Evolutionary conservation across 2,113 vertebrate genomes (phyloP).

Genomic region (Empidonax alnorum): DNA sequence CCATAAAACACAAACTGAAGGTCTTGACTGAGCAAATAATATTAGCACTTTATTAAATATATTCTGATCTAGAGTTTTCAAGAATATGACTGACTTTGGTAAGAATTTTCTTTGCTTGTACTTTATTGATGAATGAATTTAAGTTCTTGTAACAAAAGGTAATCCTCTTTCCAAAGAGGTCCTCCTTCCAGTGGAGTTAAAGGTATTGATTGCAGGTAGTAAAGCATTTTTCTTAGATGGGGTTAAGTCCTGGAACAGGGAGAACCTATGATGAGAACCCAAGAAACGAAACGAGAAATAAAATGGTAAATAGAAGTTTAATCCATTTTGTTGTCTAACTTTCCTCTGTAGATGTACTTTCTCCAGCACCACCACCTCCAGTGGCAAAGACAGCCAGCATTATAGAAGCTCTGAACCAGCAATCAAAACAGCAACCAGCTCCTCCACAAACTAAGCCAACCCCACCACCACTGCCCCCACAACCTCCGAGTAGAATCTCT

Average conservation of each 20-base stretch:
- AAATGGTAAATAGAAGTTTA: not conserved
- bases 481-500: conserved; percentile 78
- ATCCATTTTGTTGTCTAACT: not conserved
- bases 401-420: conserved; percentile 86
- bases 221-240: not conserved
- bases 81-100: not conserved
- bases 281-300: not conserved
- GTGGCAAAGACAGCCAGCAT: conserved; percentile 82
- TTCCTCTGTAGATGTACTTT: conserved; percentile 75
- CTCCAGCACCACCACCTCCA: conserved; percentile 76
- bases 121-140: not conserved
- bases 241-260: not conserved
- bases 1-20: not conserved
- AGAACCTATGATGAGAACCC: not conserved
- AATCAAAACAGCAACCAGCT: conserved; percentile 79
- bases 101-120: not conserved
- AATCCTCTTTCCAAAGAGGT: not conserved
- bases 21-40: not conserved
- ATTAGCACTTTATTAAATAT: not conserved
- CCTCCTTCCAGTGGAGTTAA: not conserved
- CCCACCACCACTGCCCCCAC: conserved; percentile 76
- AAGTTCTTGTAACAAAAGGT: not conserved
- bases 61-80: not conserved
- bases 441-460: conserved; percentile 66
- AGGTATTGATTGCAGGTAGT: not conserved